Conservation (phyloP, 2,888 invertebrate genomes). For the Pheosia tremula region DNA sequence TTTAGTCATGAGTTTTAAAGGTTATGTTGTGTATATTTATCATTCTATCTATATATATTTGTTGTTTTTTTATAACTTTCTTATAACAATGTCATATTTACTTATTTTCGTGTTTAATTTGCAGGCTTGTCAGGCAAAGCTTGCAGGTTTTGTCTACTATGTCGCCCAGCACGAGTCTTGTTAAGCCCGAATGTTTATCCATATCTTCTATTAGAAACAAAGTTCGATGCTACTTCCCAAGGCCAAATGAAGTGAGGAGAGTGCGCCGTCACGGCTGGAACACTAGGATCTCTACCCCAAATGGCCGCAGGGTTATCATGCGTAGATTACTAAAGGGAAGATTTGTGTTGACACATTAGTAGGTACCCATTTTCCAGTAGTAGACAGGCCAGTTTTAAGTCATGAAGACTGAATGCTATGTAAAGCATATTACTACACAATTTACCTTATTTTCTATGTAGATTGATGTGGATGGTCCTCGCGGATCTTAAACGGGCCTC, state of each 20-base stretch:
- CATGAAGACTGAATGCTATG: too few species aligned
- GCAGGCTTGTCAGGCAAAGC: conserved; percentile 60
- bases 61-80: too few species aligned
- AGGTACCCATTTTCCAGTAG: background rate
- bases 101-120: conserved; percentile 24
- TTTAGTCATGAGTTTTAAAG: background rate
- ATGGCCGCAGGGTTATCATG: conserved; percentile 89
- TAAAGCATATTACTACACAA: too few species aligned
- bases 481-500: too few species aligned
- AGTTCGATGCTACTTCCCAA: conserved; percentile 89
- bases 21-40: background rate
- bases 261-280: conserved; percentile 89
- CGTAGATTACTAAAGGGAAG: conserved; percentile 90
- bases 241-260: conserved; percentile 89
- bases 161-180: conserved; percentile 49
- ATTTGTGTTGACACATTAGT: conserved; percentile 87
- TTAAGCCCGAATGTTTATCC: conserved; percentile 60
- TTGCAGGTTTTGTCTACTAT: conserved; percentile 50
- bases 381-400: background rate
- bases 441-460: too few species aligned
- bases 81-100: background rate
- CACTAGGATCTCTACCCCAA: conserved; percentile 87
- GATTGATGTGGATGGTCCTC: too few species aligned
- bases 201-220: conserved; percentile 70
- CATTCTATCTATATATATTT: background rate